Percentiles rank a stretch among this genome's conserved stretches.
phyloP scores from a whole-genome alignment of 64 coral and sea anemone species.

The Pachyseris speciosa region DNA sequence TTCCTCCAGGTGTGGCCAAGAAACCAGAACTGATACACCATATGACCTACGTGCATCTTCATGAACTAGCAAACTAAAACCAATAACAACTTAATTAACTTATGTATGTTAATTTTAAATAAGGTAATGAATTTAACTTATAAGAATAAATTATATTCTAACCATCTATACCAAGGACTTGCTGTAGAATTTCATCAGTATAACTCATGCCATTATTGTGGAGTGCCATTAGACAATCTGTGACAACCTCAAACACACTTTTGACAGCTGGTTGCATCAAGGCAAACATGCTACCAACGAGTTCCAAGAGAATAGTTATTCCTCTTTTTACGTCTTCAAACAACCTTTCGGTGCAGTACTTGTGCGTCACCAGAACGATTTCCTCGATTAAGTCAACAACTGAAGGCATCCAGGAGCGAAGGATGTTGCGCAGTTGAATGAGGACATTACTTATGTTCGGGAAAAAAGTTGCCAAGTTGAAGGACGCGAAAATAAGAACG shows the following conservation, averaged over 20 bases:
- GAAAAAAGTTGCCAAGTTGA: constrained; percentile 33
- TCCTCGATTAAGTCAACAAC: constrained; percentile 48
- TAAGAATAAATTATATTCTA: neutral
- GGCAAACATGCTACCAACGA: neutral
- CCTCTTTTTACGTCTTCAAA: constrained; percentile 41
- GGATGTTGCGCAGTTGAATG: neutral
- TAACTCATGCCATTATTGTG: constrained; percentile 88
- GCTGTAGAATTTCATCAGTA: constrained; percentile 84
- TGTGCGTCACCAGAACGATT: constrained; percentile 5
- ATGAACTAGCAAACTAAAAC: too few relatives aligned
- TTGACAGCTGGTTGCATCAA: constrained; percentile 33
- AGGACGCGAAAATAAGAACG: constrained; percentile 25
- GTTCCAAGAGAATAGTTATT: neutral
- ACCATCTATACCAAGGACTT: constrained; percentile 90
- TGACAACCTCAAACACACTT: neutral
- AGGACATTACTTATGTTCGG: constrained; percentile 23
- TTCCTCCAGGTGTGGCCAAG: too few relatives aligned
- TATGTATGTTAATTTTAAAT: too few relatives aligned
- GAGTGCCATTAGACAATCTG: constrained; percentile 49
- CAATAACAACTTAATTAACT: too few relatives aligned
- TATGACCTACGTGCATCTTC: too few relatives aligned
- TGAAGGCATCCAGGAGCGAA: constrained; percentile 42
- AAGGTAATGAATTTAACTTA: too few relatives aligned
- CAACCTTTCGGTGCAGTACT: constrained; percentile 77
- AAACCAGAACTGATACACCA: too few relatives aligned